phyloP scores from a whole-genome alignment of 2,113 vertebrate species.

The Mastomys natalensis region DNA sequence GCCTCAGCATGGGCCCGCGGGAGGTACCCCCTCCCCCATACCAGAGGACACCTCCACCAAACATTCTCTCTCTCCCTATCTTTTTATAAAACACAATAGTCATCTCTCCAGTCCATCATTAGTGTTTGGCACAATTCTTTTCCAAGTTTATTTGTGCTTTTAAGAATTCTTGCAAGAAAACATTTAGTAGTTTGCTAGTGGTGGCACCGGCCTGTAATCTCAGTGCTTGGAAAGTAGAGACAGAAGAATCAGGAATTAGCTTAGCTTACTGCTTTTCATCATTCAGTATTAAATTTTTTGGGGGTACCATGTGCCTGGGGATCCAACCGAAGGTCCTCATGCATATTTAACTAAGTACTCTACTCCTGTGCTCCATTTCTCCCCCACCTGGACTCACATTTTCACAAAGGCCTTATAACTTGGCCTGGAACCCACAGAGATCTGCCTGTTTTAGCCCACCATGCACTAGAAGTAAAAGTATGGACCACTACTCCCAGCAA shows the following conservation, averaged over 20 bases:
- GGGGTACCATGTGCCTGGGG: not conserved
- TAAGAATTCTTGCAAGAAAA: constrained; percentile 47
- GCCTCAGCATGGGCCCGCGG: no score
- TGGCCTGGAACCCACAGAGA: constrained; percentile 17
- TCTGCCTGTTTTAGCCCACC: not conserved
- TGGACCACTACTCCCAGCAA: not conserved
- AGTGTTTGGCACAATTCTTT: constrained; percentile 33
- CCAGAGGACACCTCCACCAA: no score
- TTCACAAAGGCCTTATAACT: not conserved
- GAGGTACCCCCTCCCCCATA: no score
- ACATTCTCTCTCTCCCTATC: no score
- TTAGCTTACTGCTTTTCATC: not conserved
- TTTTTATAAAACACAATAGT: no score
- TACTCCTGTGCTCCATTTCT: not conserved
- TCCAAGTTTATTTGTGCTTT: constrained; percentile 30
- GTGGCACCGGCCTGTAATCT: not conserved
- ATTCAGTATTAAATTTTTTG: not conserved
- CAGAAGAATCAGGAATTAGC: not conserved
- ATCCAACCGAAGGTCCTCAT: not conserved
- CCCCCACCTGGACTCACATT: not conserved
- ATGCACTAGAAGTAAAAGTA: not conserved
- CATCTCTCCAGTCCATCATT: not conserved
- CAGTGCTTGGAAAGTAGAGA: not conserved
- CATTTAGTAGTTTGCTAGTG: not conserved
- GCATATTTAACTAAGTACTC: not conserved